phyloP scores from a whole-genome alignment of 2,797 vertebrate genomes.

The Propithecus perrieri region DNA sequence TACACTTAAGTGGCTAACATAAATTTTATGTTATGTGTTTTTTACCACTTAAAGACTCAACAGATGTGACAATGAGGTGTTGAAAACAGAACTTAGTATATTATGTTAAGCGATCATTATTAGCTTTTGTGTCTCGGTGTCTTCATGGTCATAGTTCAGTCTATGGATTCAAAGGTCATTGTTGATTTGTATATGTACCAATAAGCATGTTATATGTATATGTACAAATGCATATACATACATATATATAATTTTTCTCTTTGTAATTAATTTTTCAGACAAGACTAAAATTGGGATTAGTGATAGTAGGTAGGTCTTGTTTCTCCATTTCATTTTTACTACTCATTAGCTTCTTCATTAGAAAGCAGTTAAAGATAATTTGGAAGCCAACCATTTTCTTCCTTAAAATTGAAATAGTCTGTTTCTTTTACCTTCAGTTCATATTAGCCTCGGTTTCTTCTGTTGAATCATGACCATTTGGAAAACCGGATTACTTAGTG shows the following conservation, averaged over 20 bases:
- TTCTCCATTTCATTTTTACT: background rate
- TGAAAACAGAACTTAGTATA: background rate
- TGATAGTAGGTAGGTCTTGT: background rate
- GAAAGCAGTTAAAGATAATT: background rate
- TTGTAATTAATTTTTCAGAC: background rate
- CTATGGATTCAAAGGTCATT: background rate
- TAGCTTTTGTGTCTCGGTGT: background rate
- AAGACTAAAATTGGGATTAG: background rate
- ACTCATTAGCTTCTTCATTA: background rate
- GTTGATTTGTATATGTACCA: background rate
- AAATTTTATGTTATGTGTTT: background rate
- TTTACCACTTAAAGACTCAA: background rate
- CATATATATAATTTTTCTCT: background rate
- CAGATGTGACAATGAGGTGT: background rate
- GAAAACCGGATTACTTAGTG: background rate
- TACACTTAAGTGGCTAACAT: background rate
- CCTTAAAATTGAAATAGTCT: background rate
- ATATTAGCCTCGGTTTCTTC: background rate
- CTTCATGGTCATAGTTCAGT: background rate
- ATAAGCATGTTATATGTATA: background rate
- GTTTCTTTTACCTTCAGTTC: background rate
- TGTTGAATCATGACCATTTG: background rate
- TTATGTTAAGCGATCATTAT: background rate
- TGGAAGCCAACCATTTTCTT: background rate
- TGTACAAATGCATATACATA: background rate